Conservation (phyloP, 2,797 vertebrate species). For the Taeniopygia guttata region DNA sequence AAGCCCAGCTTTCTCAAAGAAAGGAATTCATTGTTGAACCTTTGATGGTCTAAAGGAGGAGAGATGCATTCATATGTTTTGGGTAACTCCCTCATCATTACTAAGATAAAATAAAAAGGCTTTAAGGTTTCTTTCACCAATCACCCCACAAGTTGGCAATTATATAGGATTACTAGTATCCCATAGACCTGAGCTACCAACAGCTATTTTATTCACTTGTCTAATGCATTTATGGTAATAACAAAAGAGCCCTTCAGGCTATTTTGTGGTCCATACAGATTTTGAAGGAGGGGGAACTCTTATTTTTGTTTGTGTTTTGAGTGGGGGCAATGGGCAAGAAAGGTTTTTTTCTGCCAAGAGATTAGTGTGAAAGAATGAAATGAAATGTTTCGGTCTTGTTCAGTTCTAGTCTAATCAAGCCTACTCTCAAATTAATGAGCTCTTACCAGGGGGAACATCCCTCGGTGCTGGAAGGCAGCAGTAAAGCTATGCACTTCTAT, state of each 20-base stretch:
- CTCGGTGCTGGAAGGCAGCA: conserved; percentile 61
- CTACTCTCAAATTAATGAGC: conserved; percentile 69
- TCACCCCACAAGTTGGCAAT: conserved; percentile 64
- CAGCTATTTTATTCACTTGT: conserved; percentile 54
- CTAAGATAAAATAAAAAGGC: conserved; percentile 66
- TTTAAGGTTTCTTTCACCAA: conserved; percentile 60
- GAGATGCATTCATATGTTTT: conserved; percentile 66
- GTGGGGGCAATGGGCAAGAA: not conserved
- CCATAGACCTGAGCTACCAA: conserved; percentile 54
- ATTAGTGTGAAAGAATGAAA: conserved; percentile 62
- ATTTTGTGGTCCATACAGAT: conserved; percentile 55
- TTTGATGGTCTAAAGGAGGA: conserved; percentile 70
- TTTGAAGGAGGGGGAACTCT: conserved; percentile 8
- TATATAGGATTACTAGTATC: conserved; percentile 69
- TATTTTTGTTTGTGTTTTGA: conserved; percentile 61
- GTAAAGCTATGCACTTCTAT: conserved; percentile 64
- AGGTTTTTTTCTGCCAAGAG: conserved; percentile 36
- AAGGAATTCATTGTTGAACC: conserved; percentile 67
- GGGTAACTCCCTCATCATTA: conserved; percentile 65
- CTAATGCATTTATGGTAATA: conserved; percentile 30
- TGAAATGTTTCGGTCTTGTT: conserved; percentile 63
- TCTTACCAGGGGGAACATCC: conserved; percentile 53
- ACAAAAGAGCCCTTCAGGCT: conserved; percentile 61
- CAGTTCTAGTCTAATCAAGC: conserved; percentile 70
- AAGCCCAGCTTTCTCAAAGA: conserved; percentile 69